Evolutionary conservation across 2,113 vertebrate species (phyloP), one percentile per base, ranked within the genome.

Genomic region (Eupsittula cactorum): DNA sequence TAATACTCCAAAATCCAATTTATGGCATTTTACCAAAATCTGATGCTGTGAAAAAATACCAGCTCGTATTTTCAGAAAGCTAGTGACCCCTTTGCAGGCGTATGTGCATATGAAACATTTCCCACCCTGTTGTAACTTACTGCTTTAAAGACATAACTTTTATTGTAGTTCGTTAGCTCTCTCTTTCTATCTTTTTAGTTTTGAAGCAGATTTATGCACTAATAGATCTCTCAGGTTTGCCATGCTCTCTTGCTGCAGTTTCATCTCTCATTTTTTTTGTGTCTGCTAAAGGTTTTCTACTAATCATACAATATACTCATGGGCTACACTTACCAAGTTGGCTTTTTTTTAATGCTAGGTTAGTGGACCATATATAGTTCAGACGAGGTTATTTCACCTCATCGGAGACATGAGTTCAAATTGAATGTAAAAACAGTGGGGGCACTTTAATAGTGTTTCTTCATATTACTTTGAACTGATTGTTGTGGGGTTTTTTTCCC

Each of bases 71-170:
- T 92, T 93, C 89, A 93, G 93, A 97, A 97, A 97, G 94, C 96
- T 53, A 86, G 92, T 76, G 93, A 97, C 91, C 81, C 86, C 89
- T 97, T 97, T 97, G 96, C 93, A 97, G 95, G 94, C 90, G 37
- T 95, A 95, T 94, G 92, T 92, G 60, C 86, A 92, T 95, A 96
- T 94, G 90, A 96, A 97, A 97, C 79, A 35, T 98, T 98, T 98
- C 98, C 98, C 98, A 98, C 98, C 98, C 98, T 98, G 98, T 96
- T 97, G 82, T 25, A 97, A 98, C 96, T 97, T 98, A 95, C 97
- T 96, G 97, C 98, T 98, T 98, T 95, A 96, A 94, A 97, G 93
- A 98, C 97, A 96, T 98, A 97, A 98, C 97, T 98, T 96, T 97
- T 97, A 97, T 92, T 97, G 97, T 98, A 98, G 97, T 98, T 97